A percentile compares a stretch with the other conserved stretches of the same genome.
phyloP scores from a whole-genome alignment of 2,797 vertebrate species.

The Paramormyrops hopkinsi region DNA sequence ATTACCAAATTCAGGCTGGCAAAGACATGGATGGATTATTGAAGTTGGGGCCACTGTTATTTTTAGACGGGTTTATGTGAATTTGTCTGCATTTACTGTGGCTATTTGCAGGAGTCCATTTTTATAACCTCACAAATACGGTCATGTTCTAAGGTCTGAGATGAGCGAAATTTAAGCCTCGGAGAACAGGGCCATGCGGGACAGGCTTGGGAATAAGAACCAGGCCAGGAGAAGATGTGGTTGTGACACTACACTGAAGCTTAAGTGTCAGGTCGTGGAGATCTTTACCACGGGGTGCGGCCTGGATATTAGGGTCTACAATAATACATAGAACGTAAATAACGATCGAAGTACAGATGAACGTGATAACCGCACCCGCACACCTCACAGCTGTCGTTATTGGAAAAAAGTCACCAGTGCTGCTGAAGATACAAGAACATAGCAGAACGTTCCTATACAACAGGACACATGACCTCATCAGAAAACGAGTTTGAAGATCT shows the following conservation, averaged over 20 bases:
- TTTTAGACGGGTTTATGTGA: constrained; percentile 26
- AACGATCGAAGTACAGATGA: background rate
- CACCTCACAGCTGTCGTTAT: background rate
- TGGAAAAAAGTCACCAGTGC: background rate
- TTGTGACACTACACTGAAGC: background rate
- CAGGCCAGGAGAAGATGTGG: background rate
- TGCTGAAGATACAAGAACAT: background rate
- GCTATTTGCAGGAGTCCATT: constrained; percentile 22
- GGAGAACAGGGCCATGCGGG: background rate
- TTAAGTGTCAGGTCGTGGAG: background rate
- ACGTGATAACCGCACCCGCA: background rate
- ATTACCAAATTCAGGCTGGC: background rate
- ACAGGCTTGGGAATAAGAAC: background rate
- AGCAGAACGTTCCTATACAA: background rate
- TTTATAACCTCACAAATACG: background rate
- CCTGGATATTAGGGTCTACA: background rate
- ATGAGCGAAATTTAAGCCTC: background rate
- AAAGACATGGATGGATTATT: constrained; percentile 15
- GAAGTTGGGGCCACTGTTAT: constrained; percentile 10
- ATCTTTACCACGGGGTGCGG: background rate
- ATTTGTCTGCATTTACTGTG: background rate
- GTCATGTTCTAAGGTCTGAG: background rate
- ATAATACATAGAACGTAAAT: background rate
- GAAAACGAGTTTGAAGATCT: background rate
- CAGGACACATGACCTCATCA: background rate